Percentiles rank a stretch among this genome's conserved stretches.
phyloP scores from a whole-genome alignment of 2,797 vertebrate species.

The Oreonectes daqikongensis region DNA sequence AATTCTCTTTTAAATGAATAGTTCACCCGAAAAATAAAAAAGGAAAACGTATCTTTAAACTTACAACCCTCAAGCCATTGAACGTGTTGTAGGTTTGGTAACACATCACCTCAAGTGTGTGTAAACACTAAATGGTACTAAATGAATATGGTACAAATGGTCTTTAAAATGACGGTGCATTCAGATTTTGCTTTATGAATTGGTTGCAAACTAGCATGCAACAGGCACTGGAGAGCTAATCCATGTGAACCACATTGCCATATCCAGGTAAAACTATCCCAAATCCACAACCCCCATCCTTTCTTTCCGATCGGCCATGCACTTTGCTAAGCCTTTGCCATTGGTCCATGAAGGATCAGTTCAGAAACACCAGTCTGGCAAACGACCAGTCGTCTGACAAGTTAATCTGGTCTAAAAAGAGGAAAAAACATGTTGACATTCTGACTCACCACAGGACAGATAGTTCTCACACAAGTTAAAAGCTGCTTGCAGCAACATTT shows the following conservation, averaged over 20 bases:
- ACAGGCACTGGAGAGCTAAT: slow-evolving; percentile 74
- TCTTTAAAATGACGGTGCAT: slow-evolving; percentile 18
- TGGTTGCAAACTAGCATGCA: slow-evolving; percentile 76
- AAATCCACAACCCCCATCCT: slow-evolving; percentile 75
- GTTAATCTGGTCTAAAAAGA: slow-evolving; percentile 76
- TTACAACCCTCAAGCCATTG: no score
- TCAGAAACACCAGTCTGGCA: slow-evolving; percentile 79
- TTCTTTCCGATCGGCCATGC: slow-evolving; percentile 36
- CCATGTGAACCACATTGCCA: slow-evolving; percentile 75
- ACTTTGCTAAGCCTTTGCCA: slow-evolving; percentile 72
- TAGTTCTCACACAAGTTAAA: slow-evolving; percentile 42
- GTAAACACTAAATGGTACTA: no score
- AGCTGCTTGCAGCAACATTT: slow-evolving; percentile 33
- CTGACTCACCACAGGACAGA: slow-evolving; percentile 60
- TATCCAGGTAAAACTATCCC: slow-evolving; percentile 84
- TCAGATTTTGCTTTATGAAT: slow-evolving; percentile 52
- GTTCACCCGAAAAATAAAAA: neutral
- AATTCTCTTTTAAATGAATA: neutral
- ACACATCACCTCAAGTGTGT: no score
- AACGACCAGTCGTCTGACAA: slow-evolving; percentile 79
- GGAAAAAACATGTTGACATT: slow-evolving; percentile 65
- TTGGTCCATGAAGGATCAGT: slow-evolving; percentile 79
- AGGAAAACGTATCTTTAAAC: no score
- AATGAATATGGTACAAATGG: no score
- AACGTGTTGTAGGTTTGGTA: no score